phyloP scores from a whole-genome alignment of 2,113 vertebrate genomes.

The Indicator maculatus region DNA sequence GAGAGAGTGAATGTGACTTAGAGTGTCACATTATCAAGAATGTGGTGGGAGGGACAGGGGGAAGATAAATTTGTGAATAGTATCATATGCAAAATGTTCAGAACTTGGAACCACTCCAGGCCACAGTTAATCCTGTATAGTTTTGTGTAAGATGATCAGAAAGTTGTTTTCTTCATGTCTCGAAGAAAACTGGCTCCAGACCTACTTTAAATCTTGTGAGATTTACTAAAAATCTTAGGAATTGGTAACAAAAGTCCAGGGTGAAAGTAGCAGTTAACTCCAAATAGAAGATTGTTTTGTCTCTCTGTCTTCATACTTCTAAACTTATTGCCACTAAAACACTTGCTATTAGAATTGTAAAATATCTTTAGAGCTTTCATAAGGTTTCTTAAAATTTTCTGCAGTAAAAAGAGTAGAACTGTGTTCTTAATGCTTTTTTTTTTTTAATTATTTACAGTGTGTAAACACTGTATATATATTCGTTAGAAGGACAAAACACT shows the following conservation, averaged over 20 bases:
- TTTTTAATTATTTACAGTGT: not conserved
- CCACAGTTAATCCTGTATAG: not conserved
- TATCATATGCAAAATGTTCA: not conserved
- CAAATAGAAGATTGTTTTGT: not conserved
- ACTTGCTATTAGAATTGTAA: not conserved
- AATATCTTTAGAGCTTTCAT: not conserved
- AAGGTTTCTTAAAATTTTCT: not conserved
- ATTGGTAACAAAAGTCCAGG: not conserved
- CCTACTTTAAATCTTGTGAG: not conserved
- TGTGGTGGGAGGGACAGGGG: not conserved
- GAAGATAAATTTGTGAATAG: not conserved
- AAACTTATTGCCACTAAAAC: not conserved
- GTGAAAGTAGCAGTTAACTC: not conserved
- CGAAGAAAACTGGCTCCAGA: not conserved
- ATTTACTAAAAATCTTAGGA: slow-evolving; percentile 11
- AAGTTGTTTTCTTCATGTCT: slow-evolving; percentile 12
- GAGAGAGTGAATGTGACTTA: not conserved
- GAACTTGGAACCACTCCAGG: not conserved
- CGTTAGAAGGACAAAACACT: not conserved
- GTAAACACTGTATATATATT: not conserved
- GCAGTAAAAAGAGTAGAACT: not conserved
- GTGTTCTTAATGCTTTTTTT: accelerated
- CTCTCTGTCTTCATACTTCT: not conserved
- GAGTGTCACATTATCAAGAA: not conserved
- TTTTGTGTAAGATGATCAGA: slow-evolving; percentile 3